These are phyloP conservation scores for Andricus quercusramuli DNA, from an alignment of 2,888 invertebrate species.

Conservation along the genomic window DNA sequence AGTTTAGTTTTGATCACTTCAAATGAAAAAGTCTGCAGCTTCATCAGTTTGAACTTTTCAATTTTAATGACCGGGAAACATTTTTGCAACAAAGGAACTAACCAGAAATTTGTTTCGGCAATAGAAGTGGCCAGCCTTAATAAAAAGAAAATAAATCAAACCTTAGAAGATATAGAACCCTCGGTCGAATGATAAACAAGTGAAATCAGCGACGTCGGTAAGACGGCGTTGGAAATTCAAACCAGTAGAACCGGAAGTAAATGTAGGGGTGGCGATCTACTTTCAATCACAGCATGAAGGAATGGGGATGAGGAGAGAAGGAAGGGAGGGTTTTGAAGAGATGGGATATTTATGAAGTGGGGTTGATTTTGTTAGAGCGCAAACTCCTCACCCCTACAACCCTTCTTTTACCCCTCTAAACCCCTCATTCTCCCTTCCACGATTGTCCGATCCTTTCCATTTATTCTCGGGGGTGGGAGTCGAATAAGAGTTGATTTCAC, in stretches of 20 bases:
- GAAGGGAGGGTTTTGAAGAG: slow-evolving; percentile 23
- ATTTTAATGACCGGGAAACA: too few species aligned
- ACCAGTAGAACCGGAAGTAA: neutral
- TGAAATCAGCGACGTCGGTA: slow-evolving; percentile 27
- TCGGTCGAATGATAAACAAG: slow-evolving; percentile 33
- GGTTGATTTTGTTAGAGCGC: slow-evolving; percentile 50
- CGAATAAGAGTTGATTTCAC: slow-evolving; percentile 45
- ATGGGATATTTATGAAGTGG: neutral
- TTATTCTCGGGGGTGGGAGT: slow-evolving; percentile 44
- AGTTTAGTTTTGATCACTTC: too few species aligned
- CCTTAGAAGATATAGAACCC: neutral
- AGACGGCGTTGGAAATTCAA: slow-evolving; percentile 25
- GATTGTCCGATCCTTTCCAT: slow-evolving; percentile 23
- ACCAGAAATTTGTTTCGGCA: too few species aligned
- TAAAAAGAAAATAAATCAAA: neutral
- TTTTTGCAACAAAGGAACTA: too few species aligned
- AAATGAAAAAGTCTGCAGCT: too few species aligned
- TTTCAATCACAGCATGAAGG: slow-evolving; percentile 15
- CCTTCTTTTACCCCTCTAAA: slow-evolving; percentile 41
- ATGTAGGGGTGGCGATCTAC: slow-evolving; percentile 18
- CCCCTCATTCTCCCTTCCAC: neutral
- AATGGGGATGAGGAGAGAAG: neutral
- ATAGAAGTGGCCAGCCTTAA: too few species aligned
- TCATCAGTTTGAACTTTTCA: too few species aligned
- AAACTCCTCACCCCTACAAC: slow-evolving; percentile 50